Conservation (phyloP, 2,113 vertebrate species). For the Sphaerodactylus townsendi region DNA sequence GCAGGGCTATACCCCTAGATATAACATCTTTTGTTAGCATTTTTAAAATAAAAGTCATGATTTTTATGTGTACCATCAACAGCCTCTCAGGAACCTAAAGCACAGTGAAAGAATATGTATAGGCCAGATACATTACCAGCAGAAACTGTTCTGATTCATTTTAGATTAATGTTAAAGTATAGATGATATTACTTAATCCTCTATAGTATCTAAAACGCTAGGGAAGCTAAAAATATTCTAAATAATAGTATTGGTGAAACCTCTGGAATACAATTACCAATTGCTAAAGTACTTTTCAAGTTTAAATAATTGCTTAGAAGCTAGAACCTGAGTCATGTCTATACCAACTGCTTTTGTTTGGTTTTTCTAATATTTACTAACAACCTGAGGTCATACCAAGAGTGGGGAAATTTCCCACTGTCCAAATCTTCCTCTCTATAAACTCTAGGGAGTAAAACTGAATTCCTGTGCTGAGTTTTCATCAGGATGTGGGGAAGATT, state of each 20-base stretch:
- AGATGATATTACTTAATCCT: neutral
- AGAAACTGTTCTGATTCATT: neutral
- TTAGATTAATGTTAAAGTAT: conserved; percentile 1
- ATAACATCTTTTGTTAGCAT: neutral
- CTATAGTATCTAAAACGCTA: neutral
- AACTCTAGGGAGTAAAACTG: too few species aligned
- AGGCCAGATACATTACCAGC: fast-evolving
- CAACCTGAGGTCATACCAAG: too few species aligned
- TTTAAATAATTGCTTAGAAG: too few species aligned
- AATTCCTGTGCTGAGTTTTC: too few species aligned
- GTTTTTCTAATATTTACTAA: neutral
- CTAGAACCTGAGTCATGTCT: neutral
- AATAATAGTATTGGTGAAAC: neutral
- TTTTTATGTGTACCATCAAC: neutral
- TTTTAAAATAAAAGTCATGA: conserved; percentile 17
- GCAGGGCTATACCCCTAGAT: neutral
- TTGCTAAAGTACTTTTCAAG: neutral
- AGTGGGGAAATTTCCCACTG: too few species aligned
- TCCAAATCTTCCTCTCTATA: too few species aligned
- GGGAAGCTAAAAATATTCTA: neutral
- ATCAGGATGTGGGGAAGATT: too few species aligned
- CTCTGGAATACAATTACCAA: conserved; percentile 6
- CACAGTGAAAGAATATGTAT: neutral
- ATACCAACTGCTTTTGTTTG: neutral
- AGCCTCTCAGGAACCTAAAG: neutral